Conservation (phyloP, 1,140 invertebrate genomes). For the Drosophila bocqueti region DNA sequence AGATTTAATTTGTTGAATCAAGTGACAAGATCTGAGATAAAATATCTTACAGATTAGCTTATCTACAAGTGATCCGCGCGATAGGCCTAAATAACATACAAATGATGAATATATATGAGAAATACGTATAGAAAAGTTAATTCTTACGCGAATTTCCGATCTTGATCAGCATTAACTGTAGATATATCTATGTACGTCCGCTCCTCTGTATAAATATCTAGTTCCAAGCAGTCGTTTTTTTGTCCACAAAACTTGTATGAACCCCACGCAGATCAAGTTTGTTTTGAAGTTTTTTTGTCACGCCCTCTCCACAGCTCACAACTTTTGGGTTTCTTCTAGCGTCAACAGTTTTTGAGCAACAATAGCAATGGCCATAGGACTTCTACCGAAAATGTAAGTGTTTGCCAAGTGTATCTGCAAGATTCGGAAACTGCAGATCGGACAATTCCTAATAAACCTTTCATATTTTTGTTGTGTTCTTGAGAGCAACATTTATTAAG, state of each 20-base stretch:
- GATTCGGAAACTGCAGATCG: slow-evolving; percentile 9
- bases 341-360: slow-evolving; percentile 9
- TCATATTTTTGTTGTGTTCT: not conserved
- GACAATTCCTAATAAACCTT: not conserved
- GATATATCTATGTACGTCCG: slow-evolving; percentile 1
- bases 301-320: slow-evolving; percentile 6
- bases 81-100: not conserved
- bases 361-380: not conserved
- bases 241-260: slow-evolving; percentile 19
- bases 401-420: slow-evolving; percentile 2
- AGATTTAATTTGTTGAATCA: not conserved
- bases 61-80: too few species aligned
- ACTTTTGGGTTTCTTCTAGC: slow-evolving; percentile 2
- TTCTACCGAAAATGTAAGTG: slow-evolving; percentile 16
- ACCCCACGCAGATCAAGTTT: slow-evolving; percentile 21
- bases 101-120: not conserved
- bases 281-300: slow-evolving; percentile 13
- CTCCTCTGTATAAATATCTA: slow-evolving; percentile 14
- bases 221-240: slow-evolving; percentile 4
- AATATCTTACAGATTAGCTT: not conserved
- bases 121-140: not conserved
- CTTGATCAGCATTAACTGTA: slow-evolving; percentile 1
- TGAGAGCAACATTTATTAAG: not conserved
- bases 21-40: not conserved
- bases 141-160: not conserved